These are phyloP conservation scores for Meriones unguiculatus DNA, from an alignment of 2,113 vertebrate species.

Conservation along the genomic window DNA sequence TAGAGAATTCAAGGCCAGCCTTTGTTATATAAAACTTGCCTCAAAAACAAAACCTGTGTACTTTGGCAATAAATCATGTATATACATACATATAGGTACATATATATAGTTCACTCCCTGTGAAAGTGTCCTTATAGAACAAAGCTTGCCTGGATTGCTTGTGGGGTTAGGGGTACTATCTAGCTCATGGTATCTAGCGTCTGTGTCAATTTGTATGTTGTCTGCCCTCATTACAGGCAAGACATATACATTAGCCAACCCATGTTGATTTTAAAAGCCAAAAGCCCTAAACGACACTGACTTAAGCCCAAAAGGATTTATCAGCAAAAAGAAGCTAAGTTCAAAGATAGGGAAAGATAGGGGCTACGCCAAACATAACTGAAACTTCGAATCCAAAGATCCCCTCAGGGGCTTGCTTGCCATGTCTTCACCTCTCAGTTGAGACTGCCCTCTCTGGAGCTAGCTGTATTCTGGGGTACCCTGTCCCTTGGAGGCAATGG, in stretches of 20 bases:
- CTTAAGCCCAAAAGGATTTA: background rate
- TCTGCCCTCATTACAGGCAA: conserved; percentile 1
- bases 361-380: background rate
- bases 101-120: background rate
- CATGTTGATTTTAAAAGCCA: background rate
- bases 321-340: background rate
- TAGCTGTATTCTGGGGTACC: background rate
- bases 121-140: background rate
- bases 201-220: conserved; percentile 11
- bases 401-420: rapidly evolving
- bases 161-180: background rate
- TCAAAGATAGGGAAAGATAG: background rate
- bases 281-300: background rate
- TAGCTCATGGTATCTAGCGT: background rate
- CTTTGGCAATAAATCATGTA: background rate
- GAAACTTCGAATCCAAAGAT: background rate
- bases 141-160: conserved; percentile 21
- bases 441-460: background rate
- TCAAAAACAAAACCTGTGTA: background rate
- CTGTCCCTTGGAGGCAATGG: background rate
- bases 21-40: background rate
- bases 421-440: background rate
- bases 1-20: background rate
- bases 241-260: background rate
- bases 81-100: background rate